phyloP scores from a whole-genome alignment of 2,888 invertebrate genomes.

The Epinotia ramella region DNA sequence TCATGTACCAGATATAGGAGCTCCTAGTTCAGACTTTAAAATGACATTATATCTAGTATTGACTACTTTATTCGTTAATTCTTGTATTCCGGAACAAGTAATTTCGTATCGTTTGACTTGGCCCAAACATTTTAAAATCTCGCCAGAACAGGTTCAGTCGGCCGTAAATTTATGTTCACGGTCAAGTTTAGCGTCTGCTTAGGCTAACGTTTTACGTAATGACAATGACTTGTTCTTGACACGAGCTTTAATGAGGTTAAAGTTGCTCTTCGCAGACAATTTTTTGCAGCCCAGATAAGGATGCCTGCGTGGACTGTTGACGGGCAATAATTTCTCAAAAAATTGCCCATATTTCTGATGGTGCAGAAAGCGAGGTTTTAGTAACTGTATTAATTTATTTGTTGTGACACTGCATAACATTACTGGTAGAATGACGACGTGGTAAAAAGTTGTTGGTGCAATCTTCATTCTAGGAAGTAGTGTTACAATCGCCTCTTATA shows the following conservation, averaged over 20 bases:
- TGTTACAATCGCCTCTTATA: not conserved
- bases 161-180: conserved; percentile 39
- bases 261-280: too few species aligned
- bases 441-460: too few species aligned
- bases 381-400: not conserved
- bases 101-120: conserved; percentile 7
- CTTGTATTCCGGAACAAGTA: not conserved
- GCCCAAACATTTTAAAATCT: conserved; percentile 32
- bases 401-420: not conserved
- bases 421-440: too few species aligned
- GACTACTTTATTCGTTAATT: not conserved
- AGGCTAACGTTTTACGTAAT: conserved; percentile 41
- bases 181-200: conserved; percentile 45
- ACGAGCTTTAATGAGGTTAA: conserved; percentile 18
- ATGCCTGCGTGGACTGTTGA: too few species aligned
- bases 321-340: too few species aligned
- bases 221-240: conserved; percentile 34
- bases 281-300: too few species aligned
- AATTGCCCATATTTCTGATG: too few species aligned
- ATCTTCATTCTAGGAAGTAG: not conserved
- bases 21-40: too few species aligned
- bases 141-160: conserved; percentile 43
- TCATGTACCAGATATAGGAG: too few species aligned
- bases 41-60: not conserved
- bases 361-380: too few species aligned